Base-by-base conservation (phyloP, 2,797 vertebrate genomes). In the Podarcis siculus region DNA sequence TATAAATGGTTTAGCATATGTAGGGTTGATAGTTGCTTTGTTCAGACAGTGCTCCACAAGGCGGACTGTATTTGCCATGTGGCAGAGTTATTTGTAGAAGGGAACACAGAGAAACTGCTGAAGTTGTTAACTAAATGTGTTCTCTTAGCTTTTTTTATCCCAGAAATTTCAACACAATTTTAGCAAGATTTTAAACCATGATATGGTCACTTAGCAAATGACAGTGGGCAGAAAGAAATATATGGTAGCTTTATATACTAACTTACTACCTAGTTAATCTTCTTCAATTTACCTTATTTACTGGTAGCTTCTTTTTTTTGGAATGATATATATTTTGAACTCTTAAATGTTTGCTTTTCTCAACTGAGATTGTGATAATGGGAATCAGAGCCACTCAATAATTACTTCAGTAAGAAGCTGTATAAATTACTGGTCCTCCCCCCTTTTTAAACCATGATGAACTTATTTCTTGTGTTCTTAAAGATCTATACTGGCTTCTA, bases 61-160 rank as follows among this genome's bases (percentile, higher is more conserved):
- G 55, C 32, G n/a, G 32, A 80, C 8, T 73, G 27, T 49, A 64
- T 39, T 87, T 87, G 86, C 55, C 77, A 86, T 72, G 45, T 61
- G 80, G 23, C 9, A 27, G 32, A 79, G 77, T 58, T 79, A 79
- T 86, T 79, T 86, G 66, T 39, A 39, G 45, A 86, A 58, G 42
- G 8, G 17, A 86, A 79, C 66, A 39, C 15, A n/a, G 66, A 55
- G 77, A 86, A 79, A 72, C 85, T 86, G 66, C 45, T 35, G 55
- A 55, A 67, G 73, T 79, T 79, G 37, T 71, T 69, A 78, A 85
- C 8, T 66, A 85, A 39, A 64, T 77, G 27, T 67, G n/a, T n/a
- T 32, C 32, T 61, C 42, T 37, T 79, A 9, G 5, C 1, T 32
- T 23, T 79, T 67, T 86, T 72, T 30, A 17, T 61, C 49, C 35